These are phyloP conservation scores for Molanna angustata DNA, from an alignment of 2,888 invertebrate species.

Conservation along the genomic window DNA sequence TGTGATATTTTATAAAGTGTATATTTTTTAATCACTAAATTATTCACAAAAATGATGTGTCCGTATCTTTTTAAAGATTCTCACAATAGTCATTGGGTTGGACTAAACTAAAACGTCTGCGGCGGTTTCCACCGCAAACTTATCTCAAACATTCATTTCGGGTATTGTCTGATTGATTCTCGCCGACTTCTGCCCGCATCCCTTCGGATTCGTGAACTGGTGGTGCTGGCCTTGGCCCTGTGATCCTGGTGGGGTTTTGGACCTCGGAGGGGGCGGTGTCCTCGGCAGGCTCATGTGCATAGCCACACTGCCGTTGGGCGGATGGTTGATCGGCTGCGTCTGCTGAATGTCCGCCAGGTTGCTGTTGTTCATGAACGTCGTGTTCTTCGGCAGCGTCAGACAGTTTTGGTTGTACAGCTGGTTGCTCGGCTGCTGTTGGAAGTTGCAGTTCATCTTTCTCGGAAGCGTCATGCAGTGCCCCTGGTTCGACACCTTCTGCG, in stretches of 20 bases:
- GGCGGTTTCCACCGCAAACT: slow-evolving; percentile 32
- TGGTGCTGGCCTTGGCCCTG: slow-evolving; percentile 40
- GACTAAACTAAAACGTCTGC: slow-evolving; percentile 26
- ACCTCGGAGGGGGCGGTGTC: slow-evolving; percentile 41
- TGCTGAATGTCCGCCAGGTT: slow-evolving; percentile 51
- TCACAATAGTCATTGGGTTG: too few relatives aligned
- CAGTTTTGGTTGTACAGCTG: slow-evolving; percentile 52
- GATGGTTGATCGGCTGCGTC: slow-evolving; percentile 33
- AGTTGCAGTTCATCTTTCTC: slow-evolving; percentile 51
- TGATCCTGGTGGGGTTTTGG: slow-evolving; percentile 41
- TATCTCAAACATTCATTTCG: slow-evolving; percentile 85
- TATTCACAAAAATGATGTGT: too few relatives aligned
- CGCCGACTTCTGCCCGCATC: slow-evolving; percentile 57
- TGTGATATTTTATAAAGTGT: too few relatives aligned
- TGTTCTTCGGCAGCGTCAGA: slow-evolving; percentile 63
- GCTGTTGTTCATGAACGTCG: slow-evolving; percentile 50
- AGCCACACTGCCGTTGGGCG: slow-evolving; percentile 46
- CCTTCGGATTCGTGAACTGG: slow-evolving; percentile 34
- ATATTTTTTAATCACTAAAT: too few relatives aligned
- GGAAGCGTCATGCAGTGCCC: slow-evolving; percentile 52
- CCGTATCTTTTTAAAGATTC: too few relatives aligned
- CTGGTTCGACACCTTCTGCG: slow-evolving; percentile 39
- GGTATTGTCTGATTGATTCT: slow-evolving; percentile 79
- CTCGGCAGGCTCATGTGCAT: slow-evolving; percentile 36
- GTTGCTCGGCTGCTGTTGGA: slow-evolving; percentile 37